Conservation (phyloP, 2,888 invertebrate species). For the Rhorus exstirpatorius region DNA sequence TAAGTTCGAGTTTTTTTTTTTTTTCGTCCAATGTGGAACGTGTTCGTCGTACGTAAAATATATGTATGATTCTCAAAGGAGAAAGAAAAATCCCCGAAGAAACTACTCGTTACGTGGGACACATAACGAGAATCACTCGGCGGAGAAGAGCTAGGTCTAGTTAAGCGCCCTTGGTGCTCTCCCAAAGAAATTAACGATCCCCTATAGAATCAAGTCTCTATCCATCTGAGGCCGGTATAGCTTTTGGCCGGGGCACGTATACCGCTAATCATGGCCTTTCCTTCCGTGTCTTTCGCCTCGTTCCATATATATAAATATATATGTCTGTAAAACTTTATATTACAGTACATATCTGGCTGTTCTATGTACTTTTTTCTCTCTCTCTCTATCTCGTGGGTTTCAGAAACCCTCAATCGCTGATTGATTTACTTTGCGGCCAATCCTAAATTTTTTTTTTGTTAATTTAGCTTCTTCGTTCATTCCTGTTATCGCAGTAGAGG, state of each 20-base stretch:
- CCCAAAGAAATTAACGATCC: conserved; percentile 65
- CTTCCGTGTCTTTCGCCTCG: conserved; percentile 51
- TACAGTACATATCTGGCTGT: background rate
- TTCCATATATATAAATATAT: conserved; percentile 9
- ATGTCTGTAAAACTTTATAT: too few species aligned
- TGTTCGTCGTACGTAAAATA: background rate
- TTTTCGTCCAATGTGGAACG: background rate
- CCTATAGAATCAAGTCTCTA: conserved; percentile 60
- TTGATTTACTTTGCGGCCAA: background rate
- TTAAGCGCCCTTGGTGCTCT: conserved; percentile 57
- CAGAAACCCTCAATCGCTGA: background rate
- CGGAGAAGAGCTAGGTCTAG: conserved; percentile 45
- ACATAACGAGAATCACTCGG: conserved; percentile 66
- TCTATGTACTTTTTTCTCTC: background rate
- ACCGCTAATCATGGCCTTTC: conserved; percentile 61
- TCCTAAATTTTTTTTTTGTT: background rate
- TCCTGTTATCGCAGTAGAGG: background rate
- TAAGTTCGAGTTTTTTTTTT: background rate
- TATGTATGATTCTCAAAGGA: background rate
- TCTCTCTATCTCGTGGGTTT: background rate
- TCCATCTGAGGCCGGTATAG: conserved; percentile 25
- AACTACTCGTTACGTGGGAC: conserved; percentile 59
- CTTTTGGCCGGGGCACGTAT: conserved; percentile 57
- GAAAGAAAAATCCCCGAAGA: conserved; percentile 29
- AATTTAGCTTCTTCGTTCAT: background rate